Evolutionary conservation across 2,113 vertebrate species (phyloP).

Genomic region (Oriolus oriolus): DNA sequence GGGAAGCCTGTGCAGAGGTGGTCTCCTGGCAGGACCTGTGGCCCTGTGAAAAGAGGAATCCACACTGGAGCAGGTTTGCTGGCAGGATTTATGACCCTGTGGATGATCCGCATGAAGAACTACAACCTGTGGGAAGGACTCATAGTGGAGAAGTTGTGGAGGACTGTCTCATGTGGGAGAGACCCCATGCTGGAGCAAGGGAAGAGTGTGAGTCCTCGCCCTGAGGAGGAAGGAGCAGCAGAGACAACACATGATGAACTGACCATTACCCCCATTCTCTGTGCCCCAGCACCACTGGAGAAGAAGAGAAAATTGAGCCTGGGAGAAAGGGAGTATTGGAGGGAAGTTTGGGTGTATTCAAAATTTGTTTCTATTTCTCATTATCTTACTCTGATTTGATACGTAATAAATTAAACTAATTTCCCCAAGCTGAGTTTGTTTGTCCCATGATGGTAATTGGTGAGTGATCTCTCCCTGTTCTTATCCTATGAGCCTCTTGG

Average conservation of each 20-base stretch:
- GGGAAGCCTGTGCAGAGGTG: background rate
- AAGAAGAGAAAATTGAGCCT: background rate
- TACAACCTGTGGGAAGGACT: background rate
- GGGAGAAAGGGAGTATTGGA: background rate
- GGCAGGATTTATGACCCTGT: accelerated
- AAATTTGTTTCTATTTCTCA: background rate
- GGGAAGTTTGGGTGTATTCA: accelerated
- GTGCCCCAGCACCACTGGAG: too few relatives aligned
- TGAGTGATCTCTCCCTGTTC: background rate
- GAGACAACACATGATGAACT: background rate
- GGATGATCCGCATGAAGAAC: accelerated
- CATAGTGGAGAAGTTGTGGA: background rate
- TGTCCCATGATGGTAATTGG: background rate
- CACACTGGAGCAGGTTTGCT: background rate
- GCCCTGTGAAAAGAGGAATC: accelerated
- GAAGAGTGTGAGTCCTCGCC: background rate
- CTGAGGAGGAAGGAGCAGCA: background rate
- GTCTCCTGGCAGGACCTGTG: background rate
- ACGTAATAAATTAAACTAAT: background rate
- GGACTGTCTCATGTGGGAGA: background rate
- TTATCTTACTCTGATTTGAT: background rate
- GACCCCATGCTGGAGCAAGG: accelerated
- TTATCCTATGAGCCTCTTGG: background rate
- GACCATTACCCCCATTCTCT: background rate
- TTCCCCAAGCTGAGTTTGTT: background rate